phyloP scores from a whole-genome alignment of 2,113 vertebrate species.

The Camelus bactrianus region DNA sequence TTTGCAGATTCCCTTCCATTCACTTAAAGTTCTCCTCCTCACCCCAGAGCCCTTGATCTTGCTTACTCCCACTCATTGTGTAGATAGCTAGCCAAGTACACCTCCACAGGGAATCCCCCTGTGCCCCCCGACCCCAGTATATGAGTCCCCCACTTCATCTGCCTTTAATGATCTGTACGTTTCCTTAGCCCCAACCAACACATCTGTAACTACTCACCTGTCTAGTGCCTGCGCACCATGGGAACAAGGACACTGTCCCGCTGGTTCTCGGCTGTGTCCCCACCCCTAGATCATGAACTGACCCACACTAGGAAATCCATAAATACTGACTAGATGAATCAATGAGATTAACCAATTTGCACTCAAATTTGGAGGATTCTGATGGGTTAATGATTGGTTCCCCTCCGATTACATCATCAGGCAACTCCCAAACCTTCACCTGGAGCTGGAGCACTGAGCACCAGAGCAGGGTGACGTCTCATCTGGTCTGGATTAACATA shows the following conservation, averaged over 20 bases:
- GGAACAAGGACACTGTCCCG: neutral
- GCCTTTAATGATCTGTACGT: neutral
- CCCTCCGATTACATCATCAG: neutral
- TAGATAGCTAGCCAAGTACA: neutral
- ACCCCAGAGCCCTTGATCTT: neutral
- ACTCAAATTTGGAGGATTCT: neutral
- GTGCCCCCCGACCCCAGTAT: fast-evolving
- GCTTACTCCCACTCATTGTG: neutral
- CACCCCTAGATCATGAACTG: neutral
- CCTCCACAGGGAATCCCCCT: fast-evolving
- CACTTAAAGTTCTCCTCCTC: neutral
- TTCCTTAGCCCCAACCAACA: neutral
- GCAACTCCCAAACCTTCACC: neutral
- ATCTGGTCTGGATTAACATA: neutral
- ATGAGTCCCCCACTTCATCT: neutral
- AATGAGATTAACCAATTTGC: neutral
- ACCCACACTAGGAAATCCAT: neutral
- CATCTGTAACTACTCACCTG: neutral
- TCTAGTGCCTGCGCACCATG: neutral
- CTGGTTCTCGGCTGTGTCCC: neutral
- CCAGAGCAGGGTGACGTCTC: neutral
- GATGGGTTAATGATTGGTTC: neutral
- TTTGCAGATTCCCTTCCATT: fast-evolving
- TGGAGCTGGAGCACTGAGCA: neutral
- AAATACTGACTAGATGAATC: neutral